Base-by-base conservation (phyloP, 1,140 invertebrate species). In the Bombus soroeensis region DNA sequence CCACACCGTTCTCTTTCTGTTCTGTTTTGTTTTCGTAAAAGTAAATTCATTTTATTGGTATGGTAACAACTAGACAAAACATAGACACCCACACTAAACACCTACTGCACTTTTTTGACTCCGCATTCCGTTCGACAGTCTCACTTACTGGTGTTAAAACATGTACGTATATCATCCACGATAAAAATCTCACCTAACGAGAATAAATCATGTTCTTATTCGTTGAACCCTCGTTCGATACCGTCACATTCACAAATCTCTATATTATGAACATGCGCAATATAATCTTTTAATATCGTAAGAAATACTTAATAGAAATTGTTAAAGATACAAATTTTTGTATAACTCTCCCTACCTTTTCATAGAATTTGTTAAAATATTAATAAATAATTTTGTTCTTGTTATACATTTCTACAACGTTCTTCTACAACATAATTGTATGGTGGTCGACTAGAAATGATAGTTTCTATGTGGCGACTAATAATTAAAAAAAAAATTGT, bases 1-100 rank as follows among this genome's bases (percentile, higher is more conserved):
- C 8, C 22, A 25, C 25, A 34, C 39, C 59, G 18, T 43, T 39
- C n/a, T 73, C 34, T 73, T 70, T 81, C 59, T 43, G 64, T 39
- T 78, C 57, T 70, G n/a, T 43, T 57, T 43, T 75, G 59, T 84
- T 81, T 78, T 66, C 64, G 39, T 59, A 71, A 75, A 81, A 73
- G 64, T 86, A 86, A 86, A 86, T 76, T 32, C 81, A 77, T 62
- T 86, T 86, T 78, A 88, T 88, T 64, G 41, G 13, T 57, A 15
- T 66, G 64, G 76, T 39, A 71, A 82, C 62, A 66, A 82, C 62
- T 77, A 80, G 73, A 86, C 41, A 79, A 53, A 64, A 79, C 57
- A 81, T 39, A 59, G n/a, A 37, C 34, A 53, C 59, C 12, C 22
- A 8, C n/a, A 22, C 37, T 71, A 15, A 64, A 76, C 10, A 5